Evolutionary conservation across 2,113 vertebrate species (phyloP), one percentile per base, ranked within the genome.

Genomic region (Bos javanicus): DNA sequence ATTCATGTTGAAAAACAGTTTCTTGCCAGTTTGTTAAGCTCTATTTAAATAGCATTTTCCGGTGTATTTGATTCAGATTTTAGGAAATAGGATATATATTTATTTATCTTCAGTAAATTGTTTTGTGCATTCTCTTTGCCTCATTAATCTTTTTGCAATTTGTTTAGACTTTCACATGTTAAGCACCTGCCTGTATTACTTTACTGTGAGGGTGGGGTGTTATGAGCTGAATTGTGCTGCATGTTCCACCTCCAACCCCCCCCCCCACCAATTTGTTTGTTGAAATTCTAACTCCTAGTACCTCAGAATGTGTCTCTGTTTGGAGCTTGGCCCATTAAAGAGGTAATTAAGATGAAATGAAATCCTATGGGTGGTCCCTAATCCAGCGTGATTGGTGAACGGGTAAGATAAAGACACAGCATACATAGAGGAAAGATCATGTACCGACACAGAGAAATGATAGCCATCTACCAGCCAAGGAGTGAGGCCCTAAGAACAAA

Each of bases 161-260:
- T 87, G 8, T 87, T 71, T 87, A 16, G 64, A 60, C 17, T 60
- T 80, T 74, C 39, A 87, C 28, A n/a, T 52, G 86, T 1, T 48
- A 91, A 94, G 46, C 56, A 3, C 43, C 56, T 85, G 13, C 28
- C 39, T 84, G 2, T 92, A 33, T 71, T 93, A 76, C 56, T 93
- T 90, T 89, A 43, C 36, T 89, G 3, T 30, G 64, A 76, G 13
- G 9, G n/a, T 93, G 36, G 46, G 76, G 17, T 83, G 46, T 59
- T 89, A 50, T 17, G 7, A 17, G 62, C 54, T 76, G 78, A 84
- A 90, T 36, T 81, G 57, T 87, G 46, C 46, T 81, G 21, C 21
- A 74, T 0, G 2, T 74, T 8, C 28, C 5, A 28, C 39, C 1
- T 9, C 16, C 28, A 10, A 11, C 1, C 5, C 15, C 10, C 1